Percentiles rank a stretch among this genome's conserved stretches.
Evolutionary conservation across 2,113 vertebrate genomes (phyloP).

Genomic region (Serilophus lunatus): DNA sequence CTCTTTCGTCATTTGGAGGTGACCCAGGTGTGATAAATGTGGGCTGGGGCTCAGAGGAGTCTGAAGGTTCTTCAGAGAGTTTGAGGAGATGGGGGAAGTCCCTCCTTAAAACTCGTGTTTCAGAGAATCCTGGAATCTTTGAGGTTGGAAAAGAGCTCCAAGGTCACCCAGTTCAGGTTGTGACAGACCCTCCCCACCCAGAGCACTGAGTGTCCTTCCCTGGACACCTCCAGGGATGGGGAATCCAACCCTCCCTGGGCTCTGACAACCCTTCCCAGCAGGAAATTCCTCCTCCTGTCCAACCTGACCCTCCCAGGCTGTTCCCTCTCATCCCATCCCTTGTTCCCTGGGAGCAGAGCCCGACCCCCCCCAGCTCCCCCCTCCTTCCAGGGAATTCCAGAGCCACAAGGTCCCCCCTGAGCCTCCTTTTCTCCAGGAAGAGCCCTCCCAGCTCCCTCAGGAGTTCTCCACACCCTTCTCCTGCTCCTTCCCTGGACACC

Average conservation of each 20-base stretch:
- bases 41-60: neutral
- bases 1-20: neutral
- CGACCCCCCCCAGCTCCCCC: neutral
- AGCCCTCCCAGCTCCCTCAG: neutral
- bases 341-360: neutral
- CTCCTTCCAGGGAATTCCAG: neutral
- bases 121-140: neutral
- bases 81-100: neutral
- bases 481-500: neutral
- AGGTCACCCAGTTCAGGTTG: rapidly evolving
- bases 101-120: neutral
- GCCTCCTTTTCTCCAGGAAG: neutral
- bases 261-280: rapidly evolving
- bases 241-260: neutral
- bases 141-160: rapidly evolving
- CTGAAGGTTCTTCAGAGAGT: neutral
- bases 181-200: rapidly evolving
- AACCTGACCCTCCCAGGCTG: neutral
- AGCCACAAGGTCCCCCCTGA: neutral
- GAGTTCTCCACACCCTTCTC: neutral
- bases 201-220: rapidly evolving
- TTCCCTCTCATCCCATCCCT: neutral
- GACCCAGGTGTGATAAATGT: neutral
- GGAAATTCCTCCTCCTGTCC: neutral
- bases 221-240: rapidly evolving